Percentiles rank a stretch among this genome's conserved stretches.
These are phyloP conservation scores for Helarctos malayanus DNA, from an alignment of 2,797 vertebrate species.

Conservation along the genomic window DNA sequence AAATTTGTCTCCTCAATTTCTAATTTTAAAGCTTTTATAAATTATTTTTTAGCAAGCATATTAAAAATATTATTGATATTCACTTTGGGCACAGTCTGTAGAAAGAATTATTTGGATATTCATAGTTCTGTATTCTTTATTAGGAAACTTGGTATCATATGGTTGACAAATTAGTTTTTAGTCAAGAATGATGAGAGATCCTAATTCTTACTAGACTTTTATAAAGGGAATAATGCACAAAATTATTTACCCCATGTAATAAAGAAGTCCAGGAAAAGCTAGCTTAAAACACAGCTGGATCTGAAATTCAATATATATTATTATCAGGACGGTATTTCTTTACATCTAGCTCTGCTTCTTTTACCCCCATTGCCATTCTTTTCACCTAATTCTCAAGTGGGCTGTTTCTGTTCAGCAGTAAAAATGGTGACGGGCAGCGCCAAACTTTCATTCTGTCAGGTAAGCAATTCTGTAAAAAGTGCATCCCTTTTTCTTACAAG, in stretches of 20 bases:
- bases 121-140: not conserved
- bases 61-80: not conserved
- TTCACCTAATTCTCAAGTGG: not conserved
- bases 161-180: not conserved
- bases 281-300: not conserved
- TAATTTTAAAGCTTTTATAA: not conserved
- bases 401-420: not conserved
- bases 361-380: accelerated
- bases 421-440: not conserved
- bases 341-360: not conserved
- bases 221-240: not conserved
- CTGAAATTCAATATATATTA: not conserved
- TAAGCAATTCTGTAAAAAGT: not conserved
- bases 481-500: not conserved
- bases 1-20: not conserved
- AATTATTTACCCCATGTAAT: not conserved
- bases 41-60: not conserved
- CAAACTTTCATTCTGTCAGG: not conserved
- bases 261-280: not conserved
- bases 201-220: not conserved
- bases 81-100: not conserved
- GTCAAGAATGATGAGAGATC: not conserved
- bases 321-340: not conserved
- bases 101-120: not conserved
- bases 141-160: not conserved